A percentile compares a stretch with the other conserved stretches of the same genome.
phyloP scores from a whole-genome alignment of 2,888 invertebrate genomes.

The Eilema depressum region DNA sequence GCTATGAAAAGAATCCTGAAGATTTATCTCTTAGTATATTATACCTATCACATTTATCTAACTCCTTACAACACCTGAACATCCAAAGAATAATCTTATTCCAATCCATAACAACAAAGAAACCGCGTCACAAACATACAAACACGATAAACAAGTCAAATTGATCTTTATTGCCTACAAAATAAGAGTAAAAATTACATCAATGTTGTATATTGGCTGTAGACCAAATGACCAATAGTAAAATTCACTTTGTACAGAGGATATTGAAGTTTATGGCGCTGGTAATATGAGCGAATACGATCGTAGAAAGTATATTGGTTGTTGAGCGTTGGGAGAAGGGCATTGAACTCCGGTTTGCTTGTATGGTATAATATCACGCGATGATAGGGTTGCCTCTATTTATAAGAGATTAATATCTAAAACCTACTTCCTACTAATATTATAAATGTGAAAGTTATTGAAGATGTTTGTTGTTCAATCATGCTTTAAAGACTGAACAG shows the following conservation, averaged over 20 bases:
- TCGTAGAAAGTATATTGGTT: conserved; percentile 19
- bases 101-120: conserved; percentile 34
- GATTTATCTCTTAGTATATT: not conserved
- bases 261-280: conserved; percentile 10
- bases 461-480: too few relatives aligned
- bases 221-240: not conserved
- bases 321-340: conserved; percentile 47
- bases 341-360: conserved; percentile 53
- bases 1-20: too few relatives aligned
- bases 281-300: conserved; percentile 8
- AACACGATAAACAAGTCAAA: conserved; percentile 23
- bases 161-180: conserved; percentile 14
- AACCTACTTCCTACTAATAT: not conserved
- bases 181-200: conserved; percentile 20
- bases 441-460: too few relatives aligned
- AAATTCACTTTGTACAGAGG: not conserved
- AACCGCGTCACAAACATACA: conserved; percentile 25
- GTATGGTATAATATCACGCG: conserved; percentile 52
- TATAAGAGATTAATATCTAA: not conserved
- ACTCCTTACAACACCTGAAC: conserved; percentile 25
- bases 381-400: conserved; percentile 41
- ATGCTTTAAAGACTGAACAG: too few relatives aligned
- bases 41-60: conserved; percentile 21
- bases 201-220: conserved; percentile 7
- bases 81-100: conserved; percentile 28